These are phyloP conservation scores for Menidia menidia DNA, from an alignment of 2,797 vertebrate species.

Conservation along the genomic window DNA sequence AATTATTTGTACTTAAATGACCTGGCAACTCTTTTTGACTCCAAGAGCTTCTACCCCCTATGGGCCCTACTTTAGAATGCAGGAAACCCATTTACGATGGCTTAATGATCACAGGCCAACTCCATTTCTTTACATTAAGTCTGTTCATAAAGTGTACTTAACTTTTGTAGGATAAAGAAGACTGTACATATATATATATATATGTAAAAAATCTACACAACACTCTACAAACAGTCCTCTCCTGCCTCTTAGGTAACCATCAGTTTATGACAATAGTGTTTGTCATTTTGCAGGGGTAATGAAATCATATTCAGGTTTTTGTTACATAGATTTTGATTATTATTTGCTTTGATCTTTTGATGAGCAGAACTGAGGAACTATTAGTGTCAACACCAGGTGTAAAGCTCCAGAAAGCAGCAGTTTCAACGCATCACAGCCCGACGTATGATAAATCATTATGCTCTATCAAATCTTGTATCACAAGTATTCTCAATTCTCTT, in stretches of 20 bases:
- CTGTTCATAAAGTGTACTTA: background rate
- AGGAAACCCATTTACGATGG: background rate
- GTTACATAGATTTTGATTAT: background rate
- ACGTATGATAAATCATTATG: background rate
- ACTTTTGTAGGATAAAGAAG: background rate
- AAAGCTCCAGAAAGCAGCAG: background rate
- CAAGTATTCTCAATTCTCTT: constrained; percentile 7
- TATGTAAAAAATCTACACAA: no score
- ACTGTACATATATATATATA: no score
- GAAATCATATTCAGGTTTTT: background rate
- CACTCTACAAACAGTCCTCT: no score
- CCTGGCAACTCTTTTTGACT: background rate
- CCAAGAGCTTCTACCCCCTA: background rate
- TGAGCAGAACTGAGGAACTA: background rate
- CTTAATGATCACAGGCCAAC: background rate
- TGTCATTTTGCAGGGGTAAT: background rate
- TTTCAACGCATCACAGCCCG: constrained; percentile 1
- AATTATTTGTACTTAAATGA: background rate
- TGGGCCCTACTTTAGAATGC: background rate
- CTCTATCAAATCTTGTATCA: constrained; percentile 1
- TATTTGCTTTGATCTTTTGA: constrained; percentile 5
- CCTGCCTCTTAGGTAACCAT: background rate
- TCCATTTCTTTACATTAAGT: background rate
- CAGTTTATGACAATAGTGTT: background rate
- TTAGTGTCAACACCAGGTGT: background rate